Conservation (phyloP, 2,888 invertebrate species). For the Aphodius granarius region DNA sequence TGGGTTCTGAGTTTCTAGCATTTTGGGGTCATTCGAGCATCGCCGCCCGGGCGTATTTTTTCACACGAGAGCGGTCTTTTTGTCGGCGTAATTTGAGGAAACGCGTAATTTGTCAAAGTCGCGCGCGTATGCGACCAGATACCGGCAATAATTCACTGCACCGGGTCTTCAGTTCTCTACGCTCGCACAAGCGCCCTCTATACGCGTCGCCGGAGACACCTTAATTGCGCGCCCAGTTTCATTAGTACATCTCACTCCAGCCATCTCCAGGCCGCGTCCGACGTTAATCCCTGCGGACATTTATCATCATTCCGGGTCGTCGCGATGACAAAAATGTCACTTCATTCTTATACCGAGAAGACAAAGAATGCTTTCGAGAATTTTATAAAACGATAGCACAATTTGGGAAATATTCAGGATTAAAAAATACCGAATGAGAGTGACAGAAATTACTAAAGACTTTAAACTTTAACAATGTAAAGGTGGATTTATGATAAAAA, state of each 20-base stretch:
- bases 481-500: no score
- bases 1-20: background rate
- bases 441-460: no score
- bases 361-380: no score
- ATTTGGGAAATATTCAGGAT: no score
- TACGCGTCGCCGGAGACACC: background rate
- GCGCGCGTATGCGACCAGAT: background rate
- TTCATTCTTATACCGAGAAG: no score
- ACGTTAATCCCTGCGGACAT: background rate
- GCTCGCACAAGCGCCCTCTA: no score
- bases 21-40: background rate
- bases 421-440: no score
- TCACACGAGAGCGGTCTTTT: background rate
- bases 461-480: no score
- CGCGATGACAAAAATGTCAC: background rate
- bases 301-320: background rate
- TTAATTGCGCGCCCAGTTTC: background rate
- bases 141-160: background rate
- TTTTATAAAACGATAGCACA: no score
- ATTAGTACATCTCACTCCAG: background rate
- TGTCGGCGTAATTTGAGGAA: background rate
- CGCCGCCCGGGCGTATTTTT: background rate
- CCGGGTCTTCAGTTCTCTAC: background rate
- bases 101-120: background rate
- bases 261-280: background rate